A percentile compares a stretch with the other conserved stretches of the same genome.
These are phyloP conservation scores for Crocuta crocuta DNA, from an alignment of 2,113 vertebrate genomes.

Conservation along the genomic window DNA sequence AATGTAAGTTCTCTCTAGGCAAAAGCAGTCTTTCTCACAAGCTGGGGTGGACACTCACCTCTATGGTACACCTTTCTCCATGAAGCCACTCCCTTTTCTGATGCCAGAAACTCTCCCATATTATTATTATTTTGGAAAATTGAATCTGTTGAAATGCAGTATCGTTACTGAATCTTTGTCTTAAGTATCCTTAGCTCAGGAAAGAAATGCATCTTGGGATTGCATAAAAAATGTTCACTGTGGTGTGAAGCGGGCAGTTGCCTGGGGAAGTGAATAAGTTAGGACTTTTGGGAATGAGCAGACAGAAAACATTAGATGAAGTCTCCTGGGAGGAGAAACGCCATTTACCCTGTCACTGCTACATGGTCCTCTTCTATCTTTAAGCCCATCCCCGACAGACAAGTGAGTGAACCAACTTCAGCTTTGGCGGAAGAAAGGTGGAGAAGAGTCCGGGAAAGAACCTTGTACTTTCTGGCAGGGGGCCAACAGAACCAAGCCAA, in stretches of 20 bases:
- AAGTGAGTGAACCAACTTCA: not conserved
- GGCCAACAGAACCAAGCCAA: not conserved
- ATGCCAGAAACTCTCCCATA: not conserved
- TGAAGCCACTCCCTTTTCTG: not conserved
- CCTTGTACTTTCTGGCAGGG: not conserved
- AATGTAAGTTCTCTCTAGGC: not conserved
- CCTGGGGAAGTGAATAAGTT: conserved; percentile 38
- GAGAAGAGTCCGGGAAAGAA: not conserved
- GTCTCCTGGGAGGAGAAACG: not conserved
- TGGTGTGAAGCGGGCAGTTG: not conserved
- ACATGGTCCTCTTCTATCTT: not conserved
- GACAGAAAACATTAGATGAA: conserved; percentile 2
- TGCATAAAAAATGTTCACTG: not conserved
- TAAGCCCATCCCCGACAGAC: not conserved
- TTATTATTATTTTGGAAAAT: not conserved
- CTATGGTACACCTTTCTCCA: not conserved
- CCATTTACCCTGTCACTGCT: not conserved
- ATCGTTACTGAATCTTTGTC: conserved; percentile 1
- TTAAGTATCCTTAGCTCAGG: not conserved
- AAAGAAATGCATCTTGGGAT: not conserved
- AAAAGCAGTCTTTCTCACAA: conserved; percentile 25
- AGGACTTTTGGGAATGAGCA: not conserved
- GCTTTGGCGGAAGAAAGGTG: not conserved
- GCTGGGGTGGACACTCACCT: no score
- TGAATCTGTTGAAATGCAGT: not conserved